A percentile compares a stretch with the other conserved stretches of the same genome.
Evolutionary conservation across 2,113 vertebrate species (phyloP).

Genomic region (Pseudorectes ferrugineus): DNA sequence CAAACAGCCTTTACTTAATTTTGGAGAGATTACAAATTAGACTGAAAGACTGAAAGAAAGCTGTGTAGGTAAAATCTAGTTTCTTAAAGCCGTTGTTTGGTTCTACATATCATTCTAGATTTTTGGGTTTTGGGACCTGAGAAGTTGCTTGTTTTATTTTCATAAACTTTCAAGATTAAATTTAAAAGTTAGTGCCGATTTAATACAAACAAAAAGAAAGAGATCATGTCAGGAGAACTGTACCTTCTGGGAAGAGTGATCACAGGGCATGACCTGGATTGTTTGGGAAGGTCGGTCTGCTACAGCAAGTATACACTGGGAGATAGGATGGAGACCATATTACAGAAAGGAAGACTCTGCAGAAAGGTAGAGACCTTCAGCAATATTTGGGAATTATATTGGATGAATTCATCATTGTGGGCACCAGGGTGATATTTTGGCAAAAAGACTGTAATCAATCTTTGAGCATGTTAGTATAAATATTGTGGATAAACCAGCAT

Average conservation of each 20-base stretch:
- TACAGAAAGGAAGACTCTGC: not conserved
- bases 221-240: rapidly evolving
- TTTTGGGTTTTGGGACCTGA: not conserved
- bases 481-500: not conserved
- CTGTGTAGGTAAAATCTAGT: not conserved
- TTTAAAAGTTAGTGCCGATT: not conserved
- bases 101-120: not conserved
- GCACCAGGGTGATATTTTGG: not conserved
- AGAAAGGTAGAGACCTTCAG: not conserved
- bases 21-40: not conserved
- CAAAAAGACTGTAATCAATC: not conserved
- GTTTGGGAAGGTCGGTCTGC: not conserved
- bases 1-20: not conserved
- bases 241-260: not conserved
- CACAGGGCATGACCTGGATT: not conserved
- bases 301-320: not conserved
- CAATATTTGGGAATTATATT: not conserved
- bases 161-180: not conserved
- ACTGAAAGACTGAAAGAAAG: not conserved
- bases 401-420: not conserved
- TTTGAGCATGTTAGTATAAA: not conserved
- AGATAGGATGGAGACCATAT: not conserved
- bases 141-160: not conserved
- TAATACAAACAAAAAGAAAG: not conserved
- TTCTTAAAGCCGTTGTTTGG: not conserved